Base-by-base conservation (phyloP, 2,113 vertebrate species). In the Stictonetta naevosa region DNA sequence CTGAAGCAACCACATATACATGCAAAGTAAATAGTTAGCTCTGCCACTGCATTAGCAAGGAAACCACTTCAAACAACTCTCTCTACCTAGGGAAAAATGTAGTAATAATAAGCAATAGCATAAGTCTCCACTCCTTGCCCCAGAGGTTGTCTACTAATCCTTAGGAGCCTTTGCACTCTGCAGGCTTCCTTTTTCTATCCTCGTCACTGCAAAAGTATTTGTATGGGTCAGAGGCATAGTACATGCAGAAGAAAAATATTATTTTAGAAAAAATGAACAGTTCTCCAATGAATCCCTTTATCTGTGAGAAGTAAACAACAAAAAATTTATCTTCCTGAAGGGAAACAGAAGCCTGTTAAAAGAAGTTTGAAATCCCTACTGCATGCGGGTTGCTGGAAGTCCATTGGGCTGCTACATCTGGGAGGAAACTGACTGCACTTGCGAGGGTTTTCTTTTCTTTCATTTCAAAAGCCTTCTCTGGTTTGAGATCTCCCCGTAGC, bases 51-150 rank as follows among this genome's bases (percentile, higher is more conserved):
- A 95, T 96, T 96, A 96, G 90, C 90, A 93, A 93, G 94, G 87
- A 95, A 97, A 96, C 96, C 95, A 97, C 96, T 96, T 97, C 95
- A 97, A 97, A 96, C 87, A 90, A 83, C 75, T 95, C 89, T 73
- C 62, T 87, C 95, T 95, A 96, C 96, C 92, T 96, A 74, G 79
- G 93, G 90, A 95, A 95, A 96, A 96, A 97, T 95, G 92, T 92
- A 94, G 73, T 96, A 97, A 96, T 96, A 95, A 96, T 97, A 96
- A 94, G 95, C 92, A 96, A 97, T 95, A 96, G 94, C 76, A 11
- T 90, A 93, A 95, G 90, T 81, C 93, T 96, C 96, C 95, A 96
- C 95, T 96, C 94, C 95, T 97, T 96, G 76, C 94, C 95, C 90
- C 92, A 97, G 93, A 96, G 96, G 88, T 94, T 96, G 94, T 96